Evolutionary conservation across 2,888 invertebrate species (phyloP).

Genomic region (Neelides folsomi): DNA sequence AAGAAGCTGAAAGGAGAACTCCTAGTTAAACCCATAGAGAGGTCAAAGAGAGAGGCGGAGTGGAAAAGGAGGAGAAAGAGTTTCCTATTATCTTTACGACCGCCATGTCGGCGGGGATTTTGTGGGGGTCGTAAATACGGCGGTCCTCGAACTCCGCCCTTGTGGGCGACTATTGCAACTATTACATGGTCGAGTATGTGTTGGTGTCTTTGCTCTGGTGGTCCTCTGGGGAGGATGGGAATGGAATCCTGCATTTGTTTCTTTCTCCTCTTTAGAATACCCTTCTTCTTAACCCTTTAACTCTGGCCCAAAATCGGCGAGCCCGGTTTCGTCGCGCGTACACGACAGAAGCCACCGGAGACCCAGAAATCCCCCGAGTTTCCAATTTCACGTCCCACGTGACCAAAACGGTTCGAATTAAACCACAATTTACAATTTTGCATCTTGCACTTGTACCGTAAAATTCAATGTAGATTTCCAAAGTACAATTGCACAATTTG

Average conservation of each 20-base stretch:
- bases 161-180: not conserved
- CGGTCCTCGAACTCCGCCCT: too few relatives aligned
- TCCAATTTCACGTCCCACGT: constrained; percentile 32
- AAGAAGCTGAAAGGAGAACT: not conserved
- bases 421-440: not conserved
- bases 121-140: too few relatives aligned
- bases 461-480: too few relatives aligned
- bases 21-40: not conserved
- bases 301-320: constrained; percentile 75
- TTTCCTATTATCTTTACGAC: too few relatives aligned
- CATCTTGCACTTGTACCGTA: not conserved
- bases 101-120: too few relatives aligned
- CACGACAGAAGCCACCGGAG: constrained; percentile 41
- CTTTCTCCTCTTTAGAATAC: constrained; percentile 36
- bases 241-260: not conserved
- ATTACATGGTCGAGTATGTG: too few relatives aligned
- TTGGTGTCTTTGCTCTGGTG: not conserved
- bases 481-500: too few relatives aligned
- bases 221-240: not conserved
- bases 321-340: constrained; percentile 73
- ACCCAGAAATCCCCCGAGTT: constrained; percentile 31
- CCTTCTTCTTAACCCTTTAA: constrained; percentile 70
- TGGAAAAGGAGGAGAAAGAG: too few relatives aligned
- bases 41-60: too few relatives aligned
- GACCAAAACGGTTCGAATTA: constrained; percentile 33